These are phyloP conservation scores for Diaprepes abbreviatus DNA, from an alignment of 2,888 invertebrate species.

Conservation along the genomic window DNA sequence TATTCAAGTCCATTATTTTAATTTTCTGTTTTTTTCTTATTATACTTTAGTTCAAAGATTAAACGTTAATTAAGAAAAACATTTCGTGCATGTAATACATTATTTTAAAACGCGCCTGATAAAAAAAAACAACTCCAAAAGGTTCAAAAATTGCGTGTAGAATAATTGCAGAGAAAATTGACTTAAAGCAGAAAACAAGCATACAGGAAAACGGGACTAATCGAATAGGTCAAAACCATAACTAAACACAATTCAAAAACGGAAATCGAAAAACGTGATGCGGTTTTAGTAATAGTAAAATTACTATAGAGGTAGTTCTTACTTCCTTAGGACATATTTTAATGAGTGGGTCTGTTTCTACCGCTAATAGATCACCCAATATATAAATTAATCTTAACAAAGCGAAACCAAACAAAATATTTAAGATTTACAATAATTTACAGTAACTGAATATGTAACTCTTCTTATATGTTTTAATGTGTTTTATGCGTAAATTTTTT, in stretches of 20 bases:
- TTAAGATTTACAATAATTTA: not conserved
- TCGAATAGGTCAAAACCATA: constrained; percentile 5
- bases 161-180: not conserved
- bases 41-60: too few species aligned
- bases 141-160: too few species aligned
- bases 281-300: constrained; percentile 21
- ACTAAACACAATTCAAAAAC: constrained; percentile 2
- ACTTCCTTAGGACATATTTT: constrained; percentile 1
- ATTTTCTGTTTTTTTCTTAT: too few species aligned
- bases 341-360: not conserved
- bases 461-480: too few species aligned
- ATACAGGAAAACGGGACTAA: not conserved
- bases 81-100: too few species aligned
- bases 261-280: constrained; percentile 36
- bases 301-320: not conserved
- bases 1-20: too few species aligned
- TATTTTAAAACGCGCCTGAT: too few species aligned
- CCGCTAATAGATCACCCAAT: not conserved
- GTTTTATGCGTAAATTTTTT: too few species aligned
- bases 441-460: not conserved
- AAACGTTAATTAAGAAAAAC: too few species aligned
- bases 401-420: not conserved
- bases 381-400: too few species aligned
- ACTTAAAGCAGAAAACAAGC: not conserved
- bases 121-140: too few species aligned